A percentile compares a stretch with the other conserved stretches of the same genome.
Conservation (phyloP, 2,113 vertebrate species). For the Eptesicus fuscus region DNA sequence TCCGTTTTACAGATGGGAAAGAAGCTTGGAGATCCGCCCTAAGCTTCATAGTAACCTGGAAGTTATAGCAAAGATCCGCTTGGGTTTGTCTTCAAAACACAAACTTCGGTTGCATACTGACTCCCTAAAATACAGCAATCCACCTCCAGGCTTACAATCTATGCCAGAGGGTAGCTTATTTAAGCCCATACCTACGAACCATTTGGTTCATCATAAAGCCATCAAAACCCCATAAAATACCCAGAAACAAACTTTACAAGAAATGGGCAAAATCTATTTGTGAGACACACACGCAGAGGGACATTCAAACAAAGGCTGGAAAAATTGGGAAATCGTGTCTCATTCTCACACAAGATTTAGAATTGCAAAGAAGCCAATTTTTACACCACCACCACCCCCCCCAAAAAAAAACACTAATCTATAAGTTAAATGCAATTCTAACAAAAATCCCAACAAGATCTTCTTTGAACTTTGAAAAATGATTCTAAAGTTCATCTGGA, state of each 20-base stretch:
- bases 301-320: background rate
- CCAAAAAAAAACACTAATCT: background rate
- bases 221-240: background rate
- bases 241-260: constrained; percentile 8
- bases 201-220: constrained; percentile 7
- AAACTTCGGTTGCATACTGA: background rate
- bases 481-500: constrained; percentile 20
- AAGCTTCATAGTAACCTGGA: background rate
- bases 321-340: background rate
- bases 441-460: background rate
- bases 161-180: background rate
- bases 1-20: background rate
- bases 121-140: background rate
- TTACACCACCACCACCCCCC: background rate
- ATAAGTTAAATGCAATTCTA: constrained; percentile 25
- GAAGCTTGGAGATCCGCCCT: background rate
- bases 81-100: background rate
- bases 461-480: constrained; percentile 28
- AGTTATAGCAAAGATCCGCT: background rate
- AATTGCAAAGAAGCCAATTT: constrained; percentile 6
- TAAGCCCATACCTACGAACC: background rate
- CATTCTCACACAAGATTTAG: background rate
- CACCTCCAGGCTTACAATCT: background rate
- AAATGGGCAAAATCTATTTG: constrained; percentile 14
- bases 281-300: background rate